These are phyloP conservation scores for Cecidostiba fungosa DNA, from an alignment of 2,888 invertebrate genomes.

Conservation along the genomic window DNA sequence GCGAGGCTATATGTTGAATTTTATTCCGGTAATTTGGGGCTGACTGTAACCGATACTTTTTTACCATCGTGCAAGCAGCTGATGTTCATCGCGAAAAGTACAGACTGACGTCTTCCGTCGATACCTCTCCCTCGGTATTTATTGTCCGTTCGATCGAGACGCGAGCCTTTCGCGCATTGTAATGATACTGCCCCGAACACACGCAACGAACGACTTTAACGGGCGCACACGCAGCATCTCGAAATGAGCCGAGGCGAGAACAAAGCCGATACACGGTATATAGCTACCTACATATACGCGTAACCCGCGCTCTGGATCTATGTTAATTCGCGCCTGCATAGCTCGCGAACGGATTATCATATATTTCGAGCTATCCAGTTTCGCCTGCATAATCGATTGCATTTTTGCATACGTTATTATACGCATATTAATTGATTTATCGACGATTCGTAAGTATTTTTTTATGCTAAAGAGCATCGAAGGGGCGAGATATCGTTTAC, in stretches of 20 bases:
- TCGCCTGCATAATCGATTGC: slow-evolving; percentile 51
- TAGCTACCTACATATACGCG: background rate
- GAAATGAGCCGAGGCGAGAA: slow-evolving; percentile 43
- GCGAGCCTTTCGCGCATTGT: background rate
- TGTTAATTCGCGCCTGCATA: slow-evolving; percentile 46
- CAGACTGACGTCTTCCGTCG: no score
- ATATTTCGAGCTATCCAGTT: slow-evolving; percentile 43
- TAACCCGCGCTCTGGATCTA: slow-evolving; percentile 10
- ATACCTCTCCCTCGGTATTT: background rate
- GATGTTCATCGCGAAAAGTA: no score
- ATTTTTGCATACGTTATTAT: background rate
- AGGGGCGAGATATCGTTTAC: background rate
- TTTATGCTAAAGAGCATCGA: background rate
- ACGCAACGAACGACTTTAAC: slow-evolving; percentile 70
- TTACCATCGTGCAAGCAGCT: no score
- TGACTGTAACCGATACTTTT: background rate
- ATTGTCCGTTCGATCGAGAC: background rate
- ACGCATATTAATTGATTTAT: slow-evolving; percentile 5
- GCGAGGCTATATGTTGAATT: background rate
- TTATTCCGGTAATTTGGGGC: background rate
- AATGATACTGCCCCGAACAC: background rate
- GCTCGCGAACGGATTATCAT: slow-evolving; percentile 35
- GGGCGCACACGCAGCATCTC: slow-evolving; percentile 71
- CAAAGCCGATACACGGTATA: slow-evolving; percentile 10
- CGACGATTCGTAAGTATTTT: background rate